Conservation (phyloP, 2,113 vertebrate species). For the Acanthochromis polyacanthus region DNA sequence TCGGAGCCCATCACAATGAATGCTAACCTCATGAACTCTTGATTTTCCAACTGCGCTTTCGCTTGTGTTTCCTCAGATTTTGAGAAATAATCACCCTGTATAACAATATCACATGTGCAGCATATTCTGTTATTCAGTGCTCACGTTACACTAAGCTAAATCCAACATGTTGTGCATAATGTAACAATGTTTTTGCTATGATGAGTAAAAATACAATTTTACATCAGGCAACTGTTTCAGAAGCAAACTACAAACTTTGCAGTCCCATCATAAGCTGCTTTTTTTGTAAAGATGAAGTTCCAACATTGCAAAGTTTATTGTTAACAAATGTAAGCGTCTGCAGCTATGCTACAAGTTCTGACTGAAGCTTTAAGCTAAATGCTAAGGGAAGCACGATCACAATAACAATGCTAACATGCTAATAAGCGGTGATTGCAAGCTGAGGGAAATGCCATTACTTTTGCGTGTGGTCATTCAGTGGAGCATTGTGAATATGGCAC, state of each 20-base stretch:
- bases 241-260: background rate
- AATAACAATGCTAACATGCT: background rate
- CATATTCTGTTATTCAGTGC: background rate
- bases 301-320: no score
- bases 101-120: slow-evolving; percentile 12
- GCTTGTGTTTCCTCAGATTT: background rate
- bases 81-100: background rate
- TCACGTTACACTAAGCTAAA: background rate
- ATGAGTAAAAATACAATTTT: no score
- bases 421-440: background rate
- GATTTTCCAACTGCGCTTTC: slow-evolving; percentile 21
- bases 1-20: slow-evolving; percentile 26
- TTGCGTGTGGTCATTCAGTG: background rate
- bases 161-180: background rate
- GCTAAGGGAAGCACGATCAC: no score
- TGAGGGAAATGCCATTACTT: background rate
- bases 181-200: background rate
- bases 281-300: no score
- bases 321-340: no score
- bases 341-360: no score
- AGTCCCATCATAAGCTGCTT: background rate
- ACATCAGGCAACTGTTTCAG: background rate
- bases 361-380: no score
- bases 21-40: slow-evolving; percentile 20
- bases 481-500: no score